Conservation (phyloP, 2,888 invertebrate species). For the Trissolcus brochymenae region DNA sequence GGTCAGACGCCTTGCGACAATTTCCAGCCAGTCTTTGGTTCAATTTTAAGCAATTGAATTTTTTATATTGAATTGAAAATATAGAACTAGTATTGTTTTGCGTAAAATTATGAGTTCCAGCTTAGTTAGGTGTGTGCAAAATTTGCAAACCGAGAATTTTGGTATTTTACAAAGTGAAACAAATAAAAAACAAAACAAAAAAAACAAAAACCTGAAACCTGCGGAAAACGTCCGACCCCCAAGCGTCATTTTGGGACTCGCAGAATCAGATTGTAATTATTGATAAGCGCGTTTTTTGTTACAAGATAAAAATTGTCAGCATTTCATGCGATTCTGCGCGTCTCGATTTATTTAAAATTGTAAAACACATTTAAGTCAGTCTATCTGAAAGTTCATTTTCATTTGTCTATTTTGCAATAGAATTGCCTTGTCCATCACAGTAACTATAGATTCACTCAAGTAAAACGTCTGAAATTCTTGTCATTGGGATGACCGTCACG, state of each 20-base stretch:
- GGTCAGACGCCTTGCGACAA: constrained; percentile 24
- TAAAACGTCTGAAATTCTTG: not conserved
- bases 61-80: too few relatives aligned
- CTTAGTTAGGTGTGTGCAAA: not conserved
- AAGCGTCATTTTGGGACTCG: constrained; percentile 5
- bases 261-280: too few relatives aligned
- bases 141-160: too few relatives aligned
- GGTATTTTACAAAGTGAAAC: too few relatives aligned
- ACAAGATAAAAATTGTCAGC: too few relatives aligned
- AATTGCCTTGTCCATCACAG: constrained; percentile 9
- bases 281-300: not conserved
- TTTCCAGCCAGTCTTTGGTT: constrained; percentile 12
- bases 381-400: constrained; percentile 15
- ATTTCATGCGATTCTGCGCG: too few relatives aligned
- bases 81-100: too few relatives aligned
- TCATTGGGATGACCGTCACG: constrained; percentile 20
- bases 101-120: not conserved
- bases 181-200: not conserved
- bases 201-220: constrained; percentile 13
- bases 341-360: too few relatives aligned
- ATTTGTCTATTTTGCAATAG: too few relatives aligned
- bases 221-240: constrained; percentile 13
- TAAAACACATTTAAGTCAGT: constrained; percentile 34
- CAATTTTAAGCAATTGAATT: not conserved
- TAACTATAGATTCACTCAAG: constrained; percentile 31